These are phyloP conservation scores for Antheraea yamamai DNA, from an alignment of 2,888 invertebrate species.

Conservation along the genomic window DNA sequence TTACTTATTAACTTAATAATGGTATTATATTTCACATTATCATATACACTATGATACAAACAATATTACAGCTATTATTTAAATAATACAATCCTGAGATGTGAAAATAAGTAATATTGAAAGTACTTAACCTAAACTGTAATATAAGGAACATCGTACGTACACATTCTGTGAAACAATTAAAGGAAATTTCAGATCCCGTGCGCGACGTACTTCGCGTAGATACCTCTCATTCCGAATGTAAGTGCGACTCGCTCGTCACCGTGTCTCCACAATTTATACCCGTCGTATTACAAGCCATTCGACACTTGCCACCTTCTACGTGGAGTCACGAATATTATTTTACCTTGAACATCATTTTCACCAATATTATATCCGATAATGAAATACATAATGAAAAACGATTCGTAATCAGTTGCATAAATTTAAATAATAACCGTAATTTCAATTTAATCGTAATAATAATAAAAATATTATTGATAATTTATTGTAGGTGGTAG, in stretches of 20 bases:
- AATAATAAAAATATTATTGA: neutral
- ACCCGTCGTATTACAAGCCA: conserved; percentile 76
- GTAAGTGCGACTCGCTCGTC: conserved; percentile 73
- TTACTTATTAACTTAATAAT: neutral
- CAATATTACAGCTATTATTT: neutral
- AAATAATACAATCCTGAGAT: neutral
- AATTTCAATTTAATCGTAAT: neutral
- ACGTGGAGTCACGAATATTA: conserved; percentile 25
- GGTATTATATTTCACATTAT: neutral
- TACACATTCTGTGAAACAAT: conserved; percentile 53
- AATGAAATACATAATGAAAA: neutral
- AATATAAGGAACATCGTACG: conserved; percentile 43
- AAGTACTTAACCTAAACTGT: conserved; percentile 26
- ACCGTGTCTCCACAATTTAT: conserved; percentile 76
- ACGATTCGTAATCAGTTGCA: neutral
- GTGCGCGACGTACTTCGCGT: conserved; percentile 45
- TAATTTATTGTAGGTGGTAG: too few relatives aligned
- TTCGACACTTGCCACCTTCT: conserved; percentile 72
- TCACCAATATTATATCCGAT: conserved; percentile 9
- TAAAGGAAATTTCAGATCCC: conserved; percentile 65
- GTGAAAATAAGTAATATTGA: conserved; percentile 29
- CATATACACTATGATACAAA: neutral
- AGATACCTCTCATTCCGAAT: conserved; percentile 70
- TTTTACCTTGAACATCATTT: conserved; percentile 9
- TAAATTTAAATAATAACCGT: neutral